Evolutionary conservation across 2,888 invertebrate species (phyloP).

Genomic region (Clitarchus hookeri): DNA sequence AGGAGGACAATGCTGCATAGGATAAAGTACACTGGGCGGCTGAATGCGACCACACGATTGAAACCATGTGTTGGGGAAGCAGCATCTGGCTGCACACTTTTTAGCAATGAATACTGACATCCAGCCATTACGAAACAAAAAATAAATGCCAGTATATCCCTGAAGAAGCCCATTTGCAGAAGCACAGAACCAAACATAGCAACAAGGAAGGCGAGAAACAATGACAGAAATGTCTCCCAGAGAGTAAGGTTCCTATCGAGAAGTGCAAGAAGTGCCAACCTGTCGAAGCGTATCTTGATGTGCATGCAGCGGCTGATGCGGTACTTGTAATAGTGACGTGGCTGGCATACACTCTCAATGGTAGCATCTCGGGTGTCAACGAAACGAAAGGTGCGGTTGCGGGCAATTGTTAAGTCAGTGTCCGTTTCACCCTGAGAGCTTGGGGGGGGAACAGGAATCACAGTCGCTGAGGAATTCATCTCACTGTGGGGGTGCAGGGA

Average conservation of each 20-base stretch:
- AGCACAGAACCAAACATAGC: constrained; percentile 84
- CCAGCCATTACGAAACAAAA: constrained; percentile 98
- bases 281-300: constrained; percentile 77
- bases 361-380: constrained; percentile 62
- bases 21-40: constrained; percentile 92
- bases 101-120: constrained; percentile 94
- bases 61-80: constrained; percentile 98
- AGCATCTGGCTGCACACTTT: constrained; percentile 97
- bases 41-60: constrained; percentile 80
- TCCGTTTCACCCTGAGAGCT: constrained; percentile 63
- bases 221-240: constrained; percentile 79
- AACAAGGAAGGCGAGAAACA: constrained; percentile 82
- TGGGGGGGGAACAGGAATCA: constrained; percentile 51
- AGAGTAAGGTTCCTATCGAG: constrained; percentile 90
- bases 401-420: constrained; percentile 59
- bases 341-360: constrained; percentile 55
- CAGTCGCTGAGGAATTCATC: constrained; percentile 35
- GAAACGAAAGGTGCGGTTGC: constrained; percentile 61
- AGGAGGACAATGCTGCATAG: constrained; percentile 58
- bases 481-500: constrained; percentile 32
- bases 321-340: constrained; percentile 73
- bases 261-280: constrained; percentile 87
- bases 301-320: constrained; percentile 48
- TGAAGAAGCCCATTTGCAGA: constrained; percentile 82
- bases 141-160: constrained; percentile 89